phyloP scores from a whole-genome alignment of 2,888 invertebrate genomes.

The Pyrrhia umbra region DNA sequence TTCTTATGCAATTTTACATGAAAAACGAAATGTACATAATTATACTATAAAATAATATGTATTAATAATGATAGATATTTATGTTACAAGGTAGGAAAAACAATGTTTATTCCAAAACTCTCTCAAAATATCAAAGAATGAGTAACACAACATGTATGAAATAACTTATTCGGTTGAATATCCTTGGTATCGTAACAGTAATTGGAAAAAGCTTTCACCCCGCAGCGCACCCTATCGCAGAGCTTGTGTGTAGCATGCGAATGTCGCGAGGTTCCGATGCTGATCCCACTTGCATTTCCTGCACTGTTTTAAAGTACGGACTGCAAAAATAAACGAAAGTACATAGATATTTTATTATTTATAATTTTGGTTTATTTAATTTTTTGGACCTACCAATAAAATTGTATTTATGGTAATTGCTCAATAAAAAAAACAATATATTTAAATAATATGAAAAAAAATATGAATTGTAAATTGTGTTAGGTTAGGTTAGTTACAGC shows the following conservation, averaged over 20 bases:
- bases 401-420: no score
- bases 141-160: constrained; percentile 27
- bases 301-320: constrained; percentile 73
- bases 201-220: constrained; percentile 78
- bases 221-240: constrained; percentile 61
- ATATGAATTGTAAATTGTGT: no score
- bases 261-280: constrained; percentile 75
- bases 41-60: no score
- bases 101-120: neutral
- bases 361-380: no score
- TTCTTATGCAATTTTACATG: no score
- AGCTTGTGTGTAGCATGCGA: constrained; percentile 72
- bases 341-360: neutral
- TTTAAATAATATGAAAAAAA: no score
- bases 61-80: no score
- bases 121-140: constrained; percentile 7
- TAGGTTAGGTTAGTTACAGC: no score
- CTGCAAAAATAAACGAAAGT: constrained; percentile 62
- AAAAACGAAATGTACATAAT: no score
- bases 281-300: constrained; percentile 82
- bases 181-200: constrained; percentile 56
- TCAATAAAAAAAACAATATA: no score
- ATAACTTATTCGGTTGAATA: constrained; percentile 39
- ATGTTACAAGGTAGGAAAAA: neutral
- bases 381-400: no score